These are phyloP conservation scores for Caranx ignobilis DNA, from an alignment of 2,113 vertebrate genomes.

Conservation along the genomic window DNA sequence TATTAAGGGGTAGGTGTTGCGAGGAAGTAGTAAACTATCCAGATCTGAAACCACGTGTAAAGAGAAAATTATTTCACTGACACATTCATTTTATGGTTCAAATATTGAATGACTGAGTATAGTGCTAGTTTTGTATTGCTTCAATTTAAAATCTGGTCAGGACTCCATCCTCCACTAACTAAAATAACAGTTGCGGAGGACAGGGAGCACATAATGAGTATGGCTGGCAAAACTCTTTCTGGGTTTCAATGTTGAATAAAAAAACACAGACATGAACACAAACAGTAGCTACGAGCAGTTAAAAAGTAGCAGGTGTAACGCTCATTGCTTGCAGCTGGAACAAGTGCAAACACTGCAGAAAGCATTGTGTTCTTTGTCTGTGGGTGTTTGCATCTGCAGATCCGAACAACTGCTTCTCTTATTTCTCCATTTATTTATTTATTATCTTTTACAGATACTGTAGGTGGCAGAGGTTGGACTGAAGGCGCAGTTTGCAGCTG, in stretches of 20 bases:
- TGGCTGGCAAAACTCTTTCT: not conserved
- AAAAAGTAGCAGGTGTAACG: not conserved
- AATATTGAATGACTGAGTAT: not conserved
- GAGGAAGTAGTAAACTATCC: not conserved
- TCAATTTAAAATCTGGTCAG: not conserved
- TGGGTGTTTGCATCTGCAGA: not conserved
- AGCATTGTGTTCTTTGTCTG: not conserved
- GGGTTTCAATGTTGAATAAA: conserved; percentile 15
- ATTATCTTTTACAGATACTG: not conserved
- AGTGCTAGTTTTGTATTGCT: not conserved
- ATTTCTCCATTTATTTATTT: not conserved
- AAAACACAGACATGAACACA: not conserved
- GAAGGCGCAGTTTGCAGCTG: not conserved
- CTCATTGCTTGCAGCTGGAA: not conserved
- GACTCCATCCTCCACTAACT: not conserved
- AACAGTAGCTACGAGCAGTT: not conserved
- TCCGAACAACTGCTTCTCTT: not conserved
- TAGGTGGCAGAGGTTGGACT: not conserved
- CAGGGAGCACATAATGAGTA: not conserved
- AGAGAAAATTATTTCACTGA: not conserved
- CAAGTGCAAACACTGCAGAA: not conserved
- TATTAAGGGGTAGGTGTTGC: not conserved
- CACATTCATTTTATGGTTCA: not conserved
- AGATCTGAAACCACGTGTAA: not conserved
- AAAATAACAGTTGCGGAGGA: not conserved